Evolutionary conservation across 2,113 vertebrate genomes (phyloP).

Genomic region (Pangasianodon gigas): DNA sequence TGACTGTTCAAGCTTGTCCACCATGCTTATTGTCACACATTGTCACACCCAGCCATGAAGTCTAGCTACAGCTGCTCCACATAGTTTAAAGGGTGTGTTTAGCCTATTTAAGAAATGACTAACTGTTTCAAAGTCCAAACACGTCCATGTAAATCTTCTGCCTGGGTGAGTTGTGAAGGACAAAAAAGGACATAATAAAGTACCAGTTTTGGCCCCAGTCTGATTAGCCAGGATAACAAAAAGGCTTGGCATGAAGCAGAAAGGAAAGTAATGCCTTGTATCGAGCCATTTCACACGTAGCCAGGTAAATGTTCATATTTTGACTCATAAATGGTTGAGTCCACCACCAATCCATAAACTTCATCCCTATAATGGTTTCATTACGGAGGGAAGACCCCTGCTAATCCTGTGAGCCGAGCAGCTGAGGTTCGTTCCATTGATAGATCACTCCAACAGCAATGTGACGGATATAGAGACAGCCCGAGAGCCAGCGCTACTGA

Average conservation of each 20-base stretch:
- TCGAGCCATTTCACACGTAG: background rate
- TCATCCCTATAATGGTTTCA: background rate
- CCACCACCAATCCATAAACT: background rate
- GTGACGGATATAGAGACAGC: background rate
- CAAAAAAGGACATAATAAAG: background rate
- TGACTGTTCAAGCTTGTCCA: background rate
- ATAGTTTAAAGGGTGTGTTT: background rate
- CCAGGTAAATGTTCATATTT: background rate
- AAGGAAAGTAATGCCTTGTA: background rate
- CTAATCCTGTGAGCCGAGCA: background rate
- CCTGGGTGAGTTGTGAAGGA: slow-evolving; percentile 1
- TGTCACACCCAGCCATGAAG: background rate
- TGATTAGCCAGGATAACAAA: background rate
- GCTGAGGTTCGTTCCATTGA: background rate
- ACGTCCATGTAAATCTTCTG: background rate
- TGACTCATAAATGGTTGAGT: background rate
- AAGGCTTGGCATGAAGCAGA: background rate
- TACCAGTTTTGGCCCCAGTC: background rate
- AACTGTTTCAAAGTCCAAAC: background rate
- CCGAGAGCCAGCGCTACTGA: background rate
- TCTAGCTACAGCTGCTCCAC: background rate
- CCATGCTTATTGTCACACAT: background rate
- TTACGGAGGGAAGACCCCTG: background rate
- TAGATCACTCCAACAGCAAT: background rate
- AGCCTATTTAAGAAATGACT: background rate